Evolutionary conservation across 2,888 invertebrate genomes (phyloP).

Genomic region (Agrochola circellaris): DNA sequence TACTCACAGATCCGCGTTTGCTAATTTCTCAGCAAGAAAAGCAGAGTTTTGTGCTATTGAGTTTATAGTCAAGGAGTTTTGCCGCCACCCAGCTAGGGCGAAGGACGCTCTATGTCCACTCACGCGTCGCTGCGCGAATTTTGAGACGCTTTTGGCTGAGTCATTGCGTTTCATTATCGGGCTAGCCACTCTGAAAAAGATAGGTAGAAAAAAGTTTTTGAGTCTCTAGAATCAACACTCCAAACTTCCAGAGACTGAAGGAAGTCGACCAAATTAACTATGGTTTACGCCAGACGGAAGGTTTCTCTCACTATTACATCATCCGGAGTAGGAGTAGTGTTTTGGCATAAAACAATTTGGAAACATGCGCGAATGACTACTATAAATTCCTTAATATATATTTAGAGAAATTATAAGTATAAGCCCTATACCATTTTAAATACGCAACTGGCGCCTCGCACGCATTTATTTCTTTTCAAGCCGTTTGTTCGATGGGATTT

Average conservation of each 20-base stretch:
- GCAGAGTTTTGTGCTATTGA: constrained; percentile 79
- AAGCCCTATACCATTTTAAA: not conserved
- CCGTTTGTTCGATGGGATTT: not conserved
- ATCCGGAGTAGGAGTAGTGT: not conserved
- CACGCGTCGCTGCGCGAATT: constrained; percentile 67
- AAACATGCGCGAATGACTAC: not conserved
- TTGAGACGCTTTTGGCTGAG: constrained; percentile 79
- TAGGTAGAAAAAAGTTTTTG: not conserved
- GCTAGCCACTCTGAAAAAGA: constrained; percentile 79
- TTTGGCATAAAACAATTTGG: not conserved
- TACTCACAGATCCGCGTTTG: constrained; percentile 76
- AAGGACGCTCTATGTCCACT: constrained; percentile 65
- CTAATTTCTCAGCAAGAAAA: constrained; percentile 77
- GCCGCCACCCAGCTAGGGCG: constrained; percentile 77
- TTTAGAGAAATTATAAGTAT: no score
- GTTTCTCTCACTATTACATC: not conserved
- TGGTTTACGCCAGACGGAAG: not conserved
- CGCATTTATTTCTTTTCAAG: not conserved
- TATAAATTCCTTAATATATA: no score
- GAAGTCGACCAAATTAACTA: not conserved
- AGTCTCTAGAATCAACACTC: not conserved
- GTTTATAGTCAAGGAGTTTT: constrained; percentile 84
- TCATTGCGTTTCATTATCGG: constrained; percentile 89
- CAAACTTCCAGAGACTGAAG: not conserved
- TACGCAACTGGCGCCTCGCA: not conserved